These are phyloP conservation scores for Dendroctonus ponderosae DNA, from an alignment of 1,140 invertebrate genomes.

Conservation along the genomic window DNA sequence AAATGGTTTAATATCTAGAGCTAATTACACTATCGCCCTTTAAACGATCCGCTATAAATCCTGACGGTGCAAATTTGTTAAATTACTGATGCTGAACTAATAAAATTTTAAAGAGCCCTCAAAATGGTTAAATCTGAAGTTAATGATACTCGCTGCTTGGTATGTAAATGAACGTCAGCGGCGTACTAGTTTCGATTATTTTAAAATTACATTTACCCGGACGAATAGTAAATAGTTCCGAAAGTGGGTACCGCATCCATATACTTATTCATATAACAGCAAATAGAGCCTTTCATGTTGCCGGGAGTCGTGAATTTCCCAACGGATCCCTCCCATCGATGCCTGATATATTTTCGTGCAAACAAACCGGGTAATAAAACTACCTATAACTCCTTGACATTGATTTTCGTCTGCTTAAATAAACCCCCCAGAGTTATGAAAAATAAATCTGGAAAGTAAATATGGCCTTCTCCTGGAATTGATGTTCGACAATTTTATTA, in stretches of 20 bases:
- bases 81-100: constrained; percentile 33
- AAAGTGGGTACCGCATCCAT: neutral
- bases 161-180: constrained; percentile 29
- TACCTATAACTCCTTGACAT: constrained; percentile 25
- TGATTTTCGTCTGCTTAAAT: constrained; percentile 33
- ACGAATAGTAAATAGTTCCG: neutral
- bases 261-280: constrained; percentile 19
- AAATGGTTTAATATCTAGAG: constrained; percentile 1
- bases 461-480: constrained; percentile 13
- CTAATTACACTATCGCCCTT: constrained; percentile 21
- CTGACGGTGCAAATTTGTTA: constrained; percentile 33
- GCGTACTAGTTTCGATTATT: constrained; percentile 6
- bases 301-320: constrained; percentile 8
- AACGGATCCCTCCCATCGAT: constrained; percentile 15
- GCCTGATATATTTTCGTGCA: constrained; percentile 28
- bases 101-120: constrained; percentile 31
- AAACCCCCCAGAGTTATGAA: constrained; percentile 28
- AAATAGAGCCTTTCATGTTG: constrained; percentile 19
- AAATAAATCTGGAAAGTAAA: constrained; percentile 29
- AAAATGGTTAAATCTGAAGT: constrained; percentile 34
- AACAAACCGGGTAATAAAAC: constrained; percentile 27
- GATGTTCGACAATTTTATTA: constrained; percentile 18
- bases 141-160: constrained; percentile 27
- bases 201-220: neutral
- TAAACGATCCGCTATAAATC: constrained; percentile 16